Percentiles rank a stretch among this genome's conserved stretches.
Conservation (phyloP, 2,113 vertebrate species). For the Gadus macrocephalus region DNA sequence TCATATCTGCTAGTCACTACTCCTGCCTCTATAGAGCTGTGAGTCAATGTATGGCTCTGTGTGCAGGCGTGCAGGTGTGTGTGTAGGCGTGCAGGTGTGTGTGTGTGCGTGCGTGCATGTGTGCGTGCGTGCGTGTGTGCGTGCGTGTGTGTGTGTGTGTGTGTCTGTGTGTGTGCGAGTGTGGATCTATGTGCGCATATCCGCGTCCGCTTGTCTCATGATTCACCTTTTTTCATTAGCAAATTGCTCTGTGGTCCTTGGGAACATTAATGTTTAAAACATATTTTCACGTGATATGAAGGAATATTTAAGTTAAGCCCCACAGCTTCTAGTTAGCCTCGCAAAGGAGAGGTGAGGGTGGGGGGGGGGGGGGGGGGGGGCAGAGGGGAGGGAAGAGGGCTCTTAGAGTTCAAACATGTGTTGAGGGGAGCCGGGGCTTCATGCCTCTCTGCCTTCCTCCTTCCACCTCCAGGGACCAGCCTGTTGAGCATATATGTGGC, state of each 20-base stretch:
- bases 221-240: background rate
- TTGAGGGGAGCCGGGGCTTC: too few species aligned
- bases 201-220: background rate
- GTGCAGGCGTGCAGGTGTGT: background rate
- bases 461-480: too few species aligned
- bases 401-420: too few species aligned
- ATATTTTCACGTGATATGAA: background rate
- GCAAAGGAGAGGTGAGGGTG: too few species aligned
- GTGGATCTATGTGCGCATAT: too few species aligned
- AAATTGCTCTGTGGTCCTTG: background rate
- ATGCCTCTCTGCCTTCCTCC: too few species aligned
- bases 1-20: conserved; percentile 21
- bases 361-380: too few species aligned
- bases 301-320: background rate
- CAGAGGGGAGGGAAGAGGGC: too few species aligned
- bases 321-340: too few species aligned
- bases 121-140: background rate
- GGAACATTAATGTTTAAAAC: background rate
- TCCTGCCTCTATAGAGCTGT: background rate
- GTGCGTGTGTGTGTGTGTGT: too few species aligned
- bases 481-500: too few species aligned
- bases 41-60: background rate
- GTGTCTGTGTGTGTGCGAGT: too few species aligned
- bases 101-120: background rate
- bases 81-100: background rate